phyloP scores from a whole-genome alignment of 2,797 vertebrate genomes.

The Brachyalestes nurse region DNA sequence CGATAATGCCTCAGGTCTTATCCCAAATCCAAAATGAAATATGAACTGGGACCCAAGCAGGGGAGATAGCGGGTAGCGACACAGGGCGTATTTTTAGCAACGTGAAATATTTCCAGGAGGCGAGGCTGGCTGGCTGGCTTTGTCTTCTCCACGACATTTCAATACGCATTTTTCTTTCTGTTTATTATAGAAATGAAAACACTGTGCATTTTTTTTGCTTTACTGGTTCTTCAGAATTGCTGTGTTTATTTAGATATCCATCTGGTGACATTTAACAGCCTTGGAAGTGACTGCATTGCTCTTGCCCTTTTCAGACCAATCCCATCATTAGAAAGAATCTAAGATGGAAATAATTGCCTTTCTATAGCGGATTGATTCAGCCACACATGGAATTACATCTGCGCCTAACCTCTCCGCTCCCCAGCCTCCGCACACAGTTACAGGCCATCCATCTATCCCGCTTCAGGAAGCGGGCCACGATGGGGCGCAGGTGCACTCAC shows the following conservation, averaged over 20 bases:
- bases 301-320: conserved; percentile 27
- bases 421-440: neutral
- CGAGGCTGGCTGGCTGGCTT: neutral
- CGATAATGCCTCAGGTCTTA: conserved; percentile 30
- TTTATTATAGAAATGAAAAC: neutral
- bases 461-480: neutral
- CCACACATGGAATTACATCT: neutral
- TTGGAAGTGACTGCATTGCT: conserved; percentile 9
- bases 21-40: conserved; percentile 36
- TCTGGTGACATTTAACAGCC: conserved; percentile 41
- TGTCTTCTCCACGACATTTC: neutral
- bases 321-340: conserved; percentile 35
- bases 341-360: conserved; percentile 24
- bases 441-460: neutral
- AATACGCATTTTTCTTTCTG: neutral
- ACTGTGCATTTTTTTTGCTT: neutral
- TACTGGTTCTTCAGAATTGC: conserved; percentile 5
- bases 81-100: conserved; percentile 2
- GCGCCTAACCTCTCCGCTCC: neutral
- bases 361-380: conserved; percentile 1
- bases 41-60: conserved; percentile 1
- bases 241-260: conserved; percentile 21
- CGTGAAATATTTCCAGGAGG: neutral
- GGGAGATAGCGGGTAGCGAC: neutral
- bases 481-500: neutral